A percentile compares a stretch with the other conserved stretches of the same genome.
Evolutionary conservation across 2,797 vertebrate genomes (phyloP).

Genomic region (Premnoplex brunnescens): DNA sequence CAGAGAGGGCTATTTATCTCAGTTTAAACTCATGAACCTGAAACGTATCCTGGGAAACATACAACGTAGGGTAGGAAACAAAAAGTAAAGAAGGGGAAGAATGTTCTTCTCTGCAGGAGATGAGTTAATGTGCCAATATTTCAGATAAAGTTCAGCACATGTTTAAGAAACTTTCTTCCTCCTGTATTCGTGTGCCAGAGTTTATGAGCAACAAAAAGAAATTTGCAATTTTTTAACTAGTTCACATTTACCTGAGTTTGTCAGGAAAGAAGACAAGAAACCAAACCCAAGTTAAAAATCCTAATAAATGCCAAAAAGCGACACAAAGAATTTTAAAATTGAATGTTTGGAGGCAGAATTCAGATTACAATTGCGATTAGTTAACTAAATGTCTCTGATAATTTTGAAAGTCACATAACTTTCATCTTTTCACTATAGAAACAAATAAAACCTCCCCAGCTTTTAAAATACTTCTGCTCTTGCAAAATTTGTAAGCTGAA

Average conservation of each 20-base stretch:
- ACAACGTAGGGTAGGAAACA: background rate
- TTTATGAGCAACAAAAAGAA: background rate
- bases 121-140: background rate
- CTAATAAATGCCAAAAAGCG: background rate
- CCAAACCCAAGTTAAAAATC: background rate
- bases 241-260: background rate
- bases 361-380: background rate
- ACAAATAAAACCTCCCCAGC: background rate
- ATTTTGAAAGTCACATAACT: background rate
- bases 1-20: background rate
- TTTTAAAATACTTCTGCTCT: background rate
- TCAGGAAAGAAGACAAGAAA: background rate
- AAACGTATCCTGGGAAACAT: background rate
- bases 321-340: background rate
- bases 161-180: background rate
- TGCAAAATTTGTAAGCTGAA: background rate
- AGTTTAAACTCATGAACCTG: background rate
- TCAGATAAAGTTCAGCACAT: background rate
- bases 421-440: background rate
- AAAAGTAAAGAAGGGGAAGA: background rate
- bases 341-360: background rate
- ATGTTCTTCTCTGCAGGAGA: background rate
- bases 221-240: background rate
- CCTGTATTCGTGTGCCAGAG: background rate
- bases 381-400: background rate